Base-by-base conservation (phyloP, 2,888 invertebrate species). In the Trilocha varians region DNA sequence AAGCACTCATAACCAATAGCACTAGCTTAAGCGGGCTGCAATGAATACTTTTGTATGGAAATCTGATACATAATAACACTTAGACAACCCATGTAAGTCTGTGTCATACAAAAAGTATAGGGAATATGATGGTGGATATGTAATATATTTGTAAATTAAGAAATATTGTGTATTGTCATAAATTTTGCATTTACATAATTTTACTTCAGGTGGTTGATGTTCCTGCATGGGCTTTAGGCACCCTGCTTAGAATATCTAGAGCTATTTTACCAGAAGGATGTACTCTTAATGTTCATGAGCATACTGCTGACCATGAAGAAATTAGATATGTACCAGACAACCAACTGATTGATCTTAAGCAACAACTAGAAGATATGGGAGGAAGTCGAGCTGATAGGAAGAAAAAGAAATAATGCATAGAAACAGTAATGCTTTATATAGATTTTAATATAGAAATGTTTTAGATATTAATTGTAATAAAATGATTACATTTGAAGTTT, bases 301-400 rank as follows among this genome's bases (percentile, higher is more conserved):
- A 92, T 59, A 78, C 88, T 36, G 78, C 87, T 1, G 89, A 89
- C 32, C 88, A 91, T 51, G 92, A 93, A 42, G 91, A 93, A 59
- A 78, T 89, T 3, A 72, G 84, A 5, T 96, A 93, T 74, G 90
- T 98, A 40, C 97, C 97, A 1, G 96, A 97, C 74, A 90, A 90
- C 55, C 91, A 94, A 64, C 83, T 97, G 2, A 58, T 91, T 2
- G 90, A 91, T 1, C 86, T 97, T 2, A 92, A 94, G 70, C 82
- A 89, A 34, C 91, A 95, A 69, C 78, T 97, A 9, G 89, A 91
- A 34, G 90, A 87, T 16, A 85, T 95, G 77, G 87, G 88, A 34
- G 89, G 88, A 32, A 79, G 87, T 14, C 78, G 76, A 16, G 58
- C 62, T 14, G 85, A 79, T 48, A 87, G 78, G 56, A 82, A 67